Conservation (phyloP, 2,113 vertebrate species). For the Forbesichthys agassizii region DNA sequence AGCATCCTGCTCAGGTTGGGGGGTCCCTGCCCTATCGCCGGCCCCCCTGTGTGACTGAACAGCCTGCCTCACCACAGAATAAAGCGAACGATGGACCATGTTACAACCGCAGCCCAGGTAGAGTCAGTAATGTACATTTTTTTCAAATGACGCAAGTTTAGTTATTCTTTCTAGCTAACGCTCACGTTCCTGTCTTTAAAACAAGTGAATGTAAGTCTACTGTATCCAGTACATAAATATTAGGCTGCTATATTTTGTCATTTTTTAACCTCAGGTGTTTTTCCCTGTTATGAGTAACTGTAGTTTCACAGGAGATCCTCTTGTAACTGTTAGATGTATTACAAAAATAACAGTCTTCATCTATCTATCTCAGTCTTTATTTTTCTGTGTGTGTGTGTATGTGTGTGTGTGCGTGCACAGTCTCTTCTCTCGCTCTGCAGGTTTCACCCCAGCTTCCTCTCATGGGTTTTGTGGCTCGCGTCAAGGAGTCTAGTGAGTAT, state of each 20-base stretch:
- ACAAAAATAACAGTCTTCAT: too few species aligned
- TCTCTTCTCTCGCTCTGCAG: slow-evolving; percentile 91
- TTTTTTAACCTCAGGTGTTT: too few species aligned
- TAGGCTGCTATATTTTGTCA: too few species aligned
- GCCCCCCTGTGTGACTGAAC: slow-evolving; percentile 86
- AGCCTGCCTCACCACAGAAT: slow-evolving; percentile 81
- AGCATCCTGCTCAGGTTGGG: slow-evolving; percentile 84
- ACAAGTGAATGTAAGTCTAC: too few species aligned
- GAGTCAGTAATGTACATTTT: not conserved
- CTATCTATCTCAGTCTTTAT: not conserved
- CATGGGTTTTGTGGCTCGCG: slow-evolving; percentile 96
- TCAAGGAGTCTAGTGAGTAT: slow-evolving; percentile 97
- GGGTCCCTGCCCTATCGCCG: slow-evolving; percentile 93
- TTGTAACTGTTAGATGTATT: too few species aligned
- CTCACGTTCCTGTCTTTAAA: too few species aligned
- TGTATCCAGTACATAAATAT: too few species aligned
- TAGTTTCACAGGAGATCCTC: too few species aligned
- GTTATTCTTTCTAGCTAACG: too few species aligned
- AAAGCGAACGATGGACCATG: slow-evolving; percentile 86
- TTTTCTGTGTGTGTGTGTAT: slow-evolving; percentile 45
- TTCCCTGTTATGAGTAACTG: too few species aligned
- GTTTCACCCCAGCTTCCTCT: slow-evolving; percentile 96
- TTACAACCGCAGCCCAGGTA: slow-evolving; percentile 90
- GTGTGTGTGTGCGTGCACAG: slow-evolving; percentile 80
- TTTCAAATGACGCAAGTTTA: too few species aligned